A percentile compares a stretch with the other conserved stretches of the same genome.
phyloP scores from a whole-genome alignment of 2,797 vertebrate species.

The Onychomys leucogaster region DNA sequence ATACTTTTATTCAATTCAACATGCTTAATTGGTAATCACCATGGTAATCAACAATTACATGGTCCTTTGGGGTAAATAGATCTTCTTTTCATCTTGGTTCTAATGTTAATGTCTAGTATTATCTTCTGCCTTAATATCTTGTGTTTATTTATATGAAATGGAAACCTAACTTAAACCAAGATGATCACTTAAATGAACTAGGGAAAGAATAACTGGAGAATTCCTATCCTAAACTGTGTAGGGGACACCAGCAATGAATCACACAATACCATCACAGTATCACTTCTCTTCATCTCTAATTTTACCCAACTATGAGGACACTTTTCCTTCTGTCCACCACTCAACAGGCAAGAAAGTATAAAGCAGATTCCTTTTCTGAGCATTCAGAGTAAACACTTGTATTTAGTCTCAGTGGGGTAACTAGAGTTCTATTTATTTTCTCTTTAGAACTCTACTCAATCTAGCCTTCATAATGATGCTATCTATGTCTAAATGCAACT shows the following conservation, averaged over 20 bases:
- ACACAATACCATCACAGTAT: background rate
- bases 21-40: background rate
- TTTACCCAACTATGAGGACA: background rate
- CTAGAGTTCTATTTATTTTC: background rate
- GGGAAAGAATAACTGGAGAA: accelerated
- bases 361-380: background rate
- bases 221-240: background rate
- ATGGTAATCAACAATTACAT: background rate
- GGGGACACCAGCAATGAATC: background rate
- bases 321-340: background rate
- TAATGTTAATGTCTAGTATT: background rate
- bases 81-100: background rate
- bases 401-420: background rate
- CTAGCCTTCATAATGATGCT: background rate
- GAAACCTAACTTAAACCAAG: background rate
- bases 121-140: background rate
- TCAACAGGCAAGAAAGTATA: background rate
- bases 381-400: background rate
- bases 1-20: slow-evolving; percentile 15
- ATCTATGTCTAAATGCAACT: background rate
- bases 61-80: background rate
- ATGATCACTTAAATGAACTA: background rate
- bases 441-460: background rate
- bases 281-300: background rate
- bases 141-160: background rate